Evolutionary conservation across 2,888 invertebrate genomes (phyloP).

Genomic region (Agonopterix subpropinquella): DNA sequence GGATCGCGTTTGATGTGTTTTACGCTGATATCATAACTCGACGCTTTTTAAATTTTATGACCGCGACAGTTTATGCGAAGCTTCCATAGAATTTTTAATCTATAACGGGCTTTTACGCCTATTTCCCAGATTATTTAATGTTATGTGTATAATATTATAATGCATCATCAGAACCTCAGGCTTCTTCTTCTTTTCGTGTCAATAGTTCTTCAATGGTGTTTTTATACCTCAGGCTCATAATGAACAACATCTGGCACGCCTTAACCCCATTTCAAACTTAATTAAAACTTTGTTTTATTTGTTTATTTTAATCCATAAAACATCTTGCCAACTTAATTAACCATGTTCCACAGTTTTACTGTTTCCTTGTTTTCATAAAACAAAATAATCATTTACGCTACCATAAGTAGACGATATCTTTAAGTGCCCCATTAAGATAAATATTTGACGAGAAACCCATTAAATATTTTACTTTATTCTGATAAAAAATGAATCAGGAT

Average conservation of each 20-base stretch:
- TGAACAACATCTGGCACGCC: constrained; percentile 3
- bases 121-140: neutral
- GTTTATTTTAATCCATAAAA: too few species aligned
- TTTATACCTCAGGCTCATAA: neutral
- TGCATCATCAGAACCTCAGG: neutral
- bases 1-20: constrained; percentile 58
- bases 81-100: neutral
- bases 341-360: neutral
- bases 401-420: constrained; percentile 4
- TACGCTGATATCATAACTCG: constrained; percentile 29
- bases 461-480: constrained; percentile 2
- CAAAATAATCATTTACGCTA: too few species aligned
- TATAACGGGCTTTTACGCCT: too few species aligned
- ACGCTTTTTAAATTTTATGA: constrained; percentile 17
- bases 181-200: too few species aligned
- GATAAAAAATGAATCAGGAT: neutral
- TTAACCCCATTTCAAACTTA: too few species aligned
- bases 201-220: too few species aligned
- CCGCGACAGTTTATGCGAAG: neutral
- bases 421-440: constrained; percentile 9
- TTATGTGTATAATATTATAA: neutral
- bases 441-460: constrained; percentile 3
- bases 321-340: too few species aligned
- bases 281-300: too few species aligned
- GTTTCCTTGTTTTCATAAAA: constrained; percentile 4